A percentile compares a stretch with the other conserved stretches of the same genome.
Conservation (phyloP, 2,888 invertebrate genomes). For the Cephus pulcher region DNA sequence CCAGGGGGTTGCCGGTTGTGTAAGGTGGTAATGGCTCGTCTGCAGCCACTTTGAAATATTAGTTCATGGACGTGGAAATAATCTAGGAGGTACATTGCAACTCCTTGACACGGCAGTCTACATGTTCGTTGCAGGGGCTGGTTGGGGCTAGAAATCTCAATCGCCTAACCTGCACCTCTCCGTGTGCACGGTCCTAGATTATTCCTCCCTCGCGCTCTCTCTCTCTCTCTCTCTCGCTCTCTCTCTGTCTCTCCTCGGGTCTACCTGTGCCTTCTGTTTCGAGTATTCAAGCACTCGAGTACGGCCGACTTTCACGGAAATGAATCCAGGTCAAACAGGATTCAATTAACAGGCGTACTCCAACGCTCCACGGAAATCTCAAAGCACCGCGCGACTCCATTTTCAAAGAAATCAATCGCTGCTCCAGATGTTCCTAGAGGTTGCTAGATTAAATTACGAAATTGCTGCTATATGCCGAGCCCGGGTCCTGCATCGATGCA, state of each 20-base stretch:
- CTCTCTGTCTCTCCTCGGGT: not conserved
- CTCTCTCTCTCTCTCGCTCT: not conserved
- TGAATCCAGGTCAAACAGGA: slow-evolving; percentile 6
- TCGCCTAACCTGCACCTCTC: not conserved
- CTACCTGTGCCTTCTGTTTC: not conserved
- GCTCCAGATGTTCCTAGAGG: not conserved
- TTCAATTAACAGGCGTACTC: not conserved
- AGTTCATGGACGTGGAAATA: slow-evolving; percentile 4
- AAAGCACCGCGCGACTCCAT: not conserved
- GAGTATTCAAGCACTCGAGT: not conserved
- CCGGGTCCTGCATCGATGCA: not conserved
- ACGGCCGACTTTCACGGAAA: not conserved
- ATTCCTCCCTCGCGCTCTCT: not conserved
- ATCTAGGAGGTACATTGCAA: not conserved
- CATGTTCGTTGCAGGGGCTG: not conserved
- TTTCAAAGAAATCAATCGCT: not conserved
- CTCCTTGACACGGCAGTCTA: not conserved
- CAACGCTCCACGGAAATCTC: not conserved
- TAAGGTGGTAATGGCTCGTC: not conserved
- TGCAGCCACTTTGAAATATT: slow-evolving; percentile 1
- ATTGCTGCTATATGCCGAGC: not conserved
- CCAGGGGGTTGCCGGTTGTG: not conserved
- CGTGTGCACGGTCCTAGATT: not conserved
- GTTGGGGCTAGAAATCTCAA: not conserved
- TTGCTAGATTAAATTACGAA: not conserved